Conservation (phyloP, 1,140 invertebrate genomes). For the Drosophila nigromelanica region DNA sequence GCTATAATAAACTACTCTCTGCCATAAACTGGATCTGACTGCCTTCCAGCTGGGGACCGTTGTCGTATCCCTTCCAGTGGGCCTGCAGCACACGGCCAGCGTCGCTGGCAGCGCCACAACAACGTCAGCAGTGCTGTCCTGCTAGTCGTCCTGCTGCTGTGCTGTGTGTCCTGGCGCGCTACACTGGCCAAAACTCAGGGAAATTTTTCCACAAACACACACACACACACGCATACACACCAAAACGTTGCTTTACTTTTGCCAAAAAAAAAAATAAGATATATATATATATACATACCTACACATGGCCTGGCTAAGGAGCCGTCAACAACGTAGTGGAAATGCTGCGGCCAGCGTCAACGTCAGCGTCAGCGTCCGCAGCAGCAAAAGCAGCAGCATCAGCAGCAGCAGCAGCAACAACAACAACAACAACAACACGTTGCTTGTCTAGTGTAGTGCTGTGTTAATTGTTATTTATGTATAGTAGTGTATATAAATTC, state of each 20-base stretch:
- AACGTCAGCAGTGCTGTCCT: slow-evolving; percentile 71
- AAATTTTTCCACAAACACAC: slow-evolving; percentile 58
- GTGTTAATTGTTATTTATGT: slow-evolving; percentile 80
- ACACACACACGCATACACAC: slow-evolving; percentile 10
- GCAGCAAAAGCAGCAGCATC: slow-evolving; percentile 21
- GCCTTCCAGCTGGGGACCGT: slow-evolving; percentile 41
- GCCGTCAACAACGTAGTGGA: slow-evolving; percentile 27
- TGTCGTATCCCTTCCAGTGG: slow-evolving; percentile 40
- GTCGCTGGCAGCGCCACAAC: slow-evolving; percentile 27
- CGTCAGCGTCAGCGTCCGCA: slow-evolving; percentile 25
- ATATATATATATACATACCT: slow-evolving; percentile 24
- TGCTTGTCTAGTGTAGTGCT: slow-evolving; percentile 42
- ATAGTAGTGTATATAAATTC: slow-evolving; percentile 71
- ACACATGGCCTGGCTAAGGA: slow-evolving; percentile 57
- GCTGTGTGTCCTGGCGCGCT: slow-evolving; percentile 22
- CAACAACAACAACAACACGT: slow-evolving; percentile 26
- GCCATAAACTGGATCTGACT: slow-evolving; percentile 52
- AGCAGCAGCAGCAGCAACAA: slow-evolving; percentile 3
- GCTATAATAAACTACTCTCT: slow-evolving; percentile 26
- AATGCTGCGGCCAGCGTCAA: slow-evolving; percentile 33
- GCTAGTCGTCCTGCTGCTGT: slow-evolving; percentile 41
- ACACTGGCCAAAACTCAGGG: slow-evolving; percentile 65
- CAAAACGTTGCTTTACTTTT: slow-evolving; percentile 19
- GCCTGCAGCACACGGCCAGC: slow-evolving; percentile 42
- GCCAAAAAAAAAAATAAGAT: slow-evolving; percentile 26